These are phyloP conservation scores for Conomelus anceps DNA, from an alignment of 2,888 invertebrate species.

Conservation along the genomic window DNA sequence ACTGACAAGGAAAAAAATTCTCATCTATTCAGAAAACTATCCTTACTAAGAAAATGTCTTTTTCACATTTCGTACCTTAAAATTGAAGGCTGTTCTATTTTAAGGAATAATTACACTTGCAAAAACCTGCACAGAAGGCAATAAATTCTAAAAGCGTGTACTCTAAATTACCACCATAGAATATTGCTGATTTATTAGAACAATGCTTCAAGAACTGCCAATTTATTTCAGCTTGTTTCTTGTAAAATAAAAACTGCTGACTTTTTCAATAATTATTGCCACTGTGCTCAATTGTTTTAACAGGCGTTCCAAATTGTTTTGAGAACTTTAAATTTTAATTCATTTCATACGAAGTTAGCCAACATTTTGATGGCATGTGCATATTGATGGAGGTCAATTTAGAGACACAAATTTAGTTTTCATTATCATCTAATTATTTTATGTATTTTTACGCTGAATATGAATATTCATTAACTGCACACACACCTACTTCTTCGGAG, in stretches of 20 bases:
- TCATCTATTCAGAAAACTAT: not conserved
- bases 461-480: no score
- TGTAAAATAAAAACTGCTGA: not conserved
- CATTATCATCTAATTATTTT: no score
- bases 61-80: not conserved
- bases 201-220: not conserved
- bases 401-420: no score
- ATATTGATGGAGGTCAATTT: no score
- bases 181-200: not conserved
- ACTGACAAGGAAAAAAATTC: not conserved
- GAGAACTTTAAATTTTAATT: no score
- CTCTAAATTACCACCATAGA: not conserved
- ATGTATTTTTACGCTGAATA: no score
- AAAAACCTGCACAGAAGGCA: not conserved
- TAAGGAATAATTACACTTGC: not conserved
- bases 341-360: no score
- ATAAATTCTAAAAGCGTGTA: not conserved
- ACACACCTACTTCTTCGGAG: no score
- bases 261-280: not conserved
- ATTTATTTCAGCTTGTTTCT: not conserved
- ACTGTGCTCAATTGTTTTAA: not conserved
- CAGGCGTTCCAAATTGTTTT: no score
- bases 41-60: not conserved
- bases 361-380: no score
- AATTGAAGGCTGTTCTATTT: not conserved